phyloP scores from a whole-genome alignment of 1,140 invertebrate species.

The Tribolium castaneum region DNA sequence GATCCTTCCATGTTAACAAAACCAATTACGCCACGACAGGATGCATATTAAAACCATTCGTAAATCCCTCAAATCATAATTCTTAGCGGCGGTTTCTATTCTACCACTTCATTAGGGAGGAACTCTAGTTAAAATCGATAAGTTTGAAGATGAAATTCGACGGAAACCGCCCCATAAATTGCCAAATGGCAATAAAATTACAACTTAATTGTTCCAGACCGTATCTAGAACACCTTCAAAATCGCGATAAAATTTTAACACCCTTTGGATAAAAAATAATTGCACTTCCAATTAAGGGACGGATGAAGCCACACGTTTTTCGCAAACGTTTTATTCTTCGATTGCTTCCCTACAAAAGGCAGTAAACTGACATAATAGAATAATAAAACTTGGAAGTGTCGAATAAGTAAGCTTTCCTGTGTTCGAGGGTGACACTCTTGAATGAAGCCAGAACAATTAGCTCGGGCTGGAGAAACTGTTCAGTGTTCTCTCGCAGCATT shows the following conservation, averaged over 20 bases:
- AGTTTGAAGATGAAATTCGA: conserved; percentile 26
- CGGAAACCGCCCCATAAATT: conserved; percentile 13
- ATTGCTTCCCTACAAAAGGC: conserved; percentile 31
- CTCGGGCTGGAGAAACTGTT: conserved; percentile 25
- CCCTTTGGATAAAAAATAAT: conserved; percentile 7
- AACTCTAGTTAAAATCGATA: conserved; percentile 23
- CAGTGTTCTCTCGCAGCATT: conserved; percentile 21
- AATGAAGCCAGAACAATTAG: conserved; percentile 38
- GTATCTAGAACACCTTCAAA: conserved; percentile 5
- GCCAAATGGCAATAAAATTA: conserved; percentile 29
- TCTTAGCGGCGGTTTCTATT: not conserved
- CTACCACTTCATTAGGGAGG: conserved; percentile 15
- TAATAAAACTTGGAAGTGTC: conserved; percentile 41
- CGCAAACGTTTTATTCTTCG: conserved; percentile 34
- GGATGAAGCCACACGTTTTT: conserved; percentile 7
- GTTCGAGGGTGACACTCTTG: conserved; percentile 40
- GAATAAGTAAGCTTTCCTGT: conserved; percentile 39
- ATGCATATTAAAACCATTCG: conserved; percentile 38
- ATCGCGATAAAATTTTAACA: conserved; percentile 15
- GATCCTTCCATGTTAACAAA: conserved; percentile 36
- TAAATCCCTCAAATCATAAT: conserved; percentile 32
- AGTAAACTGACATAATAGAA: conserved; percentile 39
- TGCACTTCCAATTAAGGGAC: not conserved
- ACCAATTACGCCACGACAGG: conserved; percentile 34
- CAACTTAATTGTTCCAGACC: conserved; percentile 28